Base-by-base conservation (phyloP, 2,888 invertebrate genomes). In the Pseudeuparius sepicola region DNA sequence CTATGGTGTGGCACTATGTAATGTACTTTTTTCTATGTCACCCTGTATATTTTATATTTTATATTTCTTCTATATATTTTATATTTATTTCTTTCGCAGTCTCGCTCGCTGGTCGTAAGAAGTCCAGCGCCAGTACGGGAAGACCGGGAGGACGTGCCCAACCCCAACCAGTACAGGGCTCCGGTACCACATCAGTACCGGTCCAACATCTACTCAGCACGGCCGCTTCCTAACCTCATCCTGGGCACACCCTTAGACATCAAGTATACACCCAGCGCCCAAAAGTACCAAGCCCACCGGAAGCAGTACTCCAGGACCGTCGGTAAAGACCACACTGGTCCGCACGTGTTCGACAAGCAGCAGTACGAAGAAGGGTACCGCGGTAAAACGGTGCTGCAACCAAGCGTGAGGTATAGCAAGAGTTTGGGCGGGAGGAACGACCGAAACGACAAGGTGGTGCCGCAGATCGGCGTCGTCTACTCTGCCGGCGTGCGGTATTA, bases 401-500 rank as follows among this genome's bases (percentile, higher is more conserved):
- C 50, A 4, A 50, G 51, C 0, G 47, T 49, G 4, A 47, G 41
- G 18, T 54, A 54, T 29, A 38, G 40, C 18, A 51, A 51, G 27
- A 46, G 20, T 20, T 20, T 20, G 20, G 29, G 18, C 13, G 11
- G 5, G 15, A 17, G 7, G 27, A 9, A n/a, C n/a, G n/a, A n/a
- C n/a, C 4, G 29, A n/a, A 18, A 39, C 7, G 20, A 38, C 4
- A 53, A 49, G 31, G 47, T 38, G 10, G 60, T 63, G 13, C 61
- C 61, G 3, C 54, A 60, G 46, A 61, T 64, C 39, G 64, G 63
- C 9, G 44, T 64, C 11, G 41, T 60, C 14, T 61, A 61, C 44
- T 61, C 61, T 3, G 49, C 59, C 3, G 64, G 64, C 10, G 53
- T 63, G 9, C 50, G 59, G 39, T 63, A 63, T 40, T 64, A 64